phyloP scores from a whole-genome alignment of 2,797 vertebrate species.

The Callimico goeldii region DNA sequence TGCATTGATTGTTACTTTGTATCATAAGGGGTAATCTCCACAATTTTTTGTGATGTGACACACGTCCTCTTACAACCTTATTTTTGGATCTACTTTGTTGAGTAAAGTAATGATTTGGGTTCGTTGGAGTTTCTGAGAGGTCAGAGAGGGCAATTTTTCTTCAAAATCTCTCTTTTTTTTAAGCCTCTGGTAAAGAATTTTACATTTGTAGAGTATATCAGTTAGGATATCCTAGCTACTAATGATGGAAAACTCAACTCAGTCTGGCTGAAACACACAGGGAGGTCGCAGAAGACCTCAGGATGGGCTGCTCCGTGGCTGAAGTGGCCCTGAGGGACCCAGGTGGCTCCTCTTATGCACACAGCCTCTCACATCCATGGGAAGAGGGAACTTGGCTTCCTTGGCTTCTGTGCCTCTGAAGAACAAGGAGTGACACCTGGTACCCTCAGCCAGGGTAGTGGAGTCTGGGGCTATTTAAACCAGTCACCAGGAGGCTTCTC shows the following conservation, averaged over 20 bases:
- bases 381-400: background rate
- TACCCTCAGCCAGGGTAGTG: background rate
- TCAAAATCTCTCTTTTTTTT: background rate
- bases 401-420: background rate
- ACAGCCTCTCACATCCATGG: too few species aligned
- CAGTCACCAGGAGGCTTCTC: background rate
- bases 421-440: background rate
- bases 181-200: background rate
- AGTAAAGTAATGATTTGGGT: background rate
- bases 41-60: background rate
- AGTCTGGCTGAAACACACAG: background rate
- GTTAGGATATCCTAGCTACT: background rate
- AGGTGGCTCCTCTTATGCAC: background rate
- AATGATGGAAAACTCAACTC: background rate
- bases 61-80: background rate
- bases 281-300: background rate
- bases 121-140: background rate
- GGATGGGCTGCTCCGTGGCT: background rate
- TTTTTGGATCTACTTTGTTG: background rate
- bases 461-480: background rate
- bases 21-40: background rate
- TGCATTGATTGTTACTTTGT: conserved; percentile 1
- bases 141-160: background rate
- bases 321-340: background rate
- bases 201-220: background rate